A percentile compares a stretch with the other conserved stretches of the same genome.
phyloP scores from a whole-genome alignment of 1,140 invertebrate species.

The Drosophila gunungcola region DNA sequence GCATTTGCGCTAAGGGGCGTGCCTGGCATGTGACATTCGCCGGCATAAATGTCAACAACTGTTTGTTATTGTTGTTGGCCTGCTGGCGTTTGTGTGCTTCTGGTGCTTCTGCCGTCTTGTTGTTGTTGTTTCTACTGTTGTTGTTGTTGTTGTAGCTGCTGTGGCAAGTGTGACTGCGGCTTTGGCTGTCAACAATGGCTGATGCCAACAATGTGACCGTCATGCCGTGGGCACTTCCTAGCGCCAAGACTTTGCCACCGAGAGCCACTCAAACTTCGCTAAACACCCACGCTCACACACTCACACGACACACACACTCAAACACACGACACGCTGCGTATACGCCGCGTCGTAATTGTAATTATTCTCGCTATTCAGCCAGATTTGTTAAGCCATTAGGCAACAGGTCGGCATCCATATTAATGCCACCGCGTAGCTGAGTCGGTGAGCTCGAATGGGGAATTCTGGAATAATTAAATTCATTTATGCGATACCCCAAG shows the following conservation, averaged over 20 bases:
- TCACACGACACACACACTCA: background rate
- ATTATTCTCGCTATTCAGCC: constrained; percentile 53
- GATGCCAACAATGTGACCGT: constrained; percentile 74
- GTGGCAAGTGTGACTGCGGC: constrained; percentile 66
- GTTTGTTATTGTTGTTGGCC: constrained; percentile 48
- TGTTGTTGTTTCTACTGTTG: constrained; percentile 24
- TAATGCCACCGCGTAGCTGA: constrained; percentile 38
- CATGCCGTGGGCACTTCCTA: constrained; percentile 57
- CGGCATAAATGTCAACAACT: constrained; percentile 80
- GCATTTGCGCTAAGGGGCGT: constrained; percentile 33
- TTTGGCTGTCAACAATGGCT: constrained; percentile 70
- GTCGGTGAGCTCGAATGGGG: constrained; percentile 15
- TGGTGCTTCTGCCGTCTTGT: constrained; percentile 15
- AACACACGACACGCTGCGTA: constrained; percentile 31
- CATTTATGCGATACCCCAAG: constrained; percentile 55
- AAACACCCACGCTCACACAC: background rate
- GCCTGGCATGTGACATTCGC: constrained; percentile 74
- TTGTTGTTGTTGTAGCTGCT: constrained; percentile 24
- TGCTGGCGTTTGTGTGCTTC: constrained; percentile 24
- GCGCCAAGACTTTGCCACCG: constrained; percentile 57
- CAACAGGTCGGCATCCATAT: constrained; percentile 58
- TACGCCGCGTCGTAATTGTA: constrained; percentile 62
- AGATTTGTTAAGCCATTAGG: constrained; percentile 55
- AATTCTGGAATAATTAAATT: constrained; percentile 71
- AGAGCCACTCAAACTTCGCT: constrained; percentile 70